Percentiles rank a stretch among this genome's conserved stretches.
These are phyloP conservation scores for Papilio demoleus DNA, from an alignment of 2,888 invertebrate species.

Conservation along the genomic window DNA sequence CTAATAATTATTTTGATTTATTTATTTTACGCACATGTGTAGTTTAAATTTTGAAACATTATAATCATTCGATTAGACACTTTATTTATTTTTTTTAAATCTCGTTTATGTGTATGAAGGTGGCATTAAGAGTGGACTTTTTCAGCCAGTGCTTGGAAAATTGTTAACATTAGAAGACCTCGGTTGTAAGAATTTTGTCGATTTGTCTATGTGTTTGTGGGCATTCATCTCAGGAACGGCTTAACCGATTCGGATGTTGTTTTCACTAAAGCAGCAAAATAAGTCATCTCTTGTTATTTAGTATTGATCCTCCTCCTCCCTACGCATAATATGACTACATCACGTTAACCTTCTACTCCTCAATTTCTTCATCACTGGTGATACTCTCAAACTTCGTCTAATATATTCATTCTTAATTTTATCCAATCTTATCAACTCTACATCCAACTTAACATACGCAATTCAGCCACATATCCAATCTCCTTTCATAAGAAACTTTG, in stretches of 20 bases:
- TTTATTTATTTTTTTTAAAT: background rate
- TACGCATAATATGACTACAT: no score
- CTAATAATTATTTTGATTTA: background rate
- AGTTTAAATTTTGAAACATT: background rate
- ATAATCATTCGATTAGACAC: background rate
- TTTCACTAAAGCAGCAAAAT: background rate
- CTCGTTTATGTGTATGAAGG: no score
- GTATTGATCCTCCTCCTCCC: no score
- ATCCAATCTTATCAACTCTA: no score
- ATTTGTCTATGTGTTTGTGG: background rate
- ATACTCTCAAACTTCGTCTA: no score
- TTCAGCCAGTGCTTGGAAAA: background rate
- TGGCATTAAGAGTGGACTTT: background rate
- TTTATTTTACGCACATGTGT: background rate
- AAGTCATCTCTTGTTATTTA: background rate
- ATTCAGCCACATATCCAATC: no score
- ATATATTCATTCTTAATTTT: no score
- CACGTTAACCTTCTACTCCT: no score
- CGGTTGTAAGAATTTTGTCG: background rate
- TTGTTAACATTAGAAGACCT: background rate
- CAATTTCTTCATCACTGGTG: no score
- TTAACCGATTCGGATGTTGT: background rate
- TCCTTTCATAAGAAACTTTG: no score
- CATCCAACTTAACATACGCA: no score
- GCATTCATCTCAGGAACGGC: background rate